These are phyloP conservation scores for Actinemys pallida DNA, from an alignment of 2,113 vertebrate genomes.

Conservation along the genomic window DNA sequence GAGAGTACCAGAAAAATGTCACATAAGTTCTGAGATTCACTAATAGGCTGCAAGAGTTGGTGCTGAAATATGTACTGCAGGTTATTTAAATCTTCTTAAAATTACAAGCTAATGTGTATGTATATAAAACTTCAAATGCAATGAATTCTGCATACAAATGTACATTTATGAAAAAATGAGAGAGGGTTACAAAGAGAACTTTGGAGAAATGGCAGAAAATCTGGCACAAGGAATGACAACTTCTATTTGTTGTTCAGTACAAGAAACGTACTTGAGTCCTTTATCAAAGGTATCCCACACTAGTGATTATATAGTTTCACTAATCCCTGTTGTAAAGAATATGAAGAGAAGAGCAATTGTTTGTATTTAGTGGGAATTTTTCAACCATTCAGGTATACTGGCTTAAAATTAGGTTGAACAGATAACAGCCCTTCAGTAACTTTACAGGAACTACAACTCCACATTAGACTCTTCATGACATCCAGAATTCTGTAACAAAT, in stretches of 20 bases:
- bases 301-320: rapidly evolving
- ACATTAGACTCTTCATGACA: neutral
- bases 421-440: neutral
- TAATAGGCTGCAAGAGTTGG: neutral
- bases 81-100: neutral
- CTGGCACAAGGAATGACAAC: neutral
- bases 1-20: neutral
- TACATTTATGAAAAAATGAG: neutral
- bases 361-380: neutral
- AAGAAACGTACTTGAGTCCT: neutral
- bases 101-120: neutral
- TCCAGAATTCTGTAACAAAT: neutral
- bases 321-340: neutral
- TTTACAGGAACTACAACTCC: neutral
- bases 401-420: neutral
- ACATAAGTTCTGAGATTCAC: neutral
- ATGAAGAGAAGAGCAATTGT: neutral
- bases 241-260: neutral
- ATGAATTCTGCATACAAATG: neutral
- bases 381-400: neutral
- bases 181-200: neutral
- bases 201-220: neutral
- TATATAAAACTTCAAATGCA: neutral
- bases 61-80: neutral
- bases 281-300: rapidly evolving